A percentile compares a stretch with the other conserved stretches of the same genome.
These are phyloP conservation scores for Lagenorhynchus albirostris DNA, from an alignment of 2,113 vertebrate genomes.

Conservation along the genomic window DNA sequence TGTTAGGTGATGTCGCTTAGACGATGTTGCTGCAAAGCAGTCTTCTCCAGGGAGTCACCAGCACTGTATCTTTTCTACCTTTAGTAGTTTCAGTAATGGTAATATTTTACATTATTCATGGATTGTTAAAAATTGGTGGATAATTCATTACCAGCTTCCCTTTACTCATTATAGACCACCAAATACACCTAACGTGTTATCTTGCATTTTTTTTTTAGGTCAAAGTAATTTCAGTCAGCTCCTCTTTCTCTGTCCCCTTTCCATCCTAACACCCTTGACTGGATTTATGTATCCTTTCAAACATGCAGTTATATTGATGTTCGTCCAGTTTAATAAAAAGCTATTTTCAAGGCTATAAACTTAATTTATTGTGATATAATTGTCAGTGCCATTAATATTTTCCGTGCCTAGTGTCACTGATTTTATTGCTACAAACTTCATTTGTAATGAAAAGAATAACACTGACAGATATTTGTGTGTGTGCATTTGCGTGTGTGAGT, in stretches of 20 bases:
- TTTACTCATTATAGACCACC: background rate
- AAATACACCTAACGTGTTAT: background rate
- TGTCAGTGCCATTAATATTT: slow-evolving; percentile 77
- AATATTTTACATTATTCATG: background rate
- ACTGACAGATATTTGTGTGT: slow-evolving; percentile 29
- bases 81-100: background rate
- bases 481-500: background rate
- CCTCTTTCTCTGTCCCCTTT: background rate
- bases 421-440: slow-evolving; percentile 70
- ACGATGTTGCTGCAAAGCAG: background rate
- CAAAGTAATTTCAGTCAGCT: slow-evolving; percentile 3
- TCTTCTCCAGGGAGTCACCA: background rate
- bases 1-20: background rate
- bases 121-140: background rate
- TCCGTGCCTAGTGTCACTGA: slow-evolving; percentile 68
- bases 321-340: slow-evolving; percentile 70
- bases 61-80: background rate
- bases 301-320: slow-evolving; percentile 41
- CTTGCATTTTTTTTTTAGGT: background rate
- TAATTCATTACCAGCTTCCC: slow-evolving; percentile 45
- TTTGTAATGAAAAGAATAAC: slow-evolving; percentile 65
- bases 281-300: slow-evolving; percentile 61
- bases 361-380: slow-evolving; percentile 79
- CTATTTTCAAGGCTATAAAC: slow-evolving; percentile 74
- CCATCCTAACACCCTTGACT: slow-evolving; percentile 28